Conservation (phyloP, 2,113 vertebrate genomes). For the Zosterops hypoxanthus region DNA sequence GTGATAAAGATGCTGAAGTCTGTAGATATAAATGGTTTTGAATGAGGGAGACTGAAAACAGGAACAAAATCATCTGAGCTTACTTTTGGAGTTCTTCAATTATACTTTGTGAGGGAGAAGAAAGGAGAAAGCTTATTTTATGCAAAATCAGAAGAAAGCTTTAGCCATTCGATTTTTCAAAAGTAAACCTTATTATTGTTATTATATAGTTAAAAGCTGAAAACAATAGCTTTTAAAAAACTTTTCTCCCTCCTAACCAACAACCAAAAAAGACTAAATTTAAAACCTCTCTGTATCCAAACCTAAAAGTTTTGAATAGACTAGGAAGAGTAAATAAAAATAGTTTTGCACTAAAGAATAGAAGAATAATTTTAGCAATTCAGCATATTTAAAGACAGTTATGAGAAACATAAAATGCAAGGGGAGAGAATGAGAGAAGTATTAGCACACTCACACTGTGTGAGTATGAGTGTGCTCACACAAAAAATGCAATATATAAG, state of each 20-base stretch:
- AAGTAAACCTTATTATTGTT: not conserved
- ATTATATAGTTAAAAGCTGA: constrained; percentile 5
- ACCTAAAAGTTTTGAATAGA: not conserved
- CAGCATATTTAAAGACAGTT: not conserved
- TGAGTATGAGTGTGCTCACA: too few relatives aligned
- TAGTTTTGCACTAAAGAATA: constrained; percentile 1
- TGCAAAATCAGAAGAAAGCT: not conserved
- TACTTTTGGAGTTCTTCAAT: not conserved
- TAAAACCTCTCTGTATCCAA: not conserved
- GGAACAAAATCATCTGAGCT: not conserved
- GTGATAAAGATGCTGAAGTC: constrained; percentile 44
- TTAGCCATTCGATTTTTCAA: not conserved
- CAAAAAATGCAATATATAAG: not conserved
- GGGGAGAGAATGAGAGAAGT: accelerated
- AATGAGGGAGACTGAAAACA: constrained; percentile 13
- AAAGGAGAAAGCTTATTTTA: not conserved
- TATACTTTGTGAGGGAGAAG: not conserved
- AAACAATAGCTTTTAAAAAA: not conserved
- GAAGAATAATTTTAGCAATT: not conserved
- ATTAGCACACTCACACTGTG: not conserved
- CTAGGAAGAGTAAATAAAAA: not conserved
- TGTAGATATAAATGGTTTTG: not conserved
- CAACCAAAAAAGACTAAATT: not conserved
- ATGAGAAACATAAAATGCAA: not conserved
- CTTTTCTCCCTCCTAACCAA: not conserved